These are phyloP conservation scores for Periophthalmus modestus DNA, from an alignment of 2,113 vertebrate species.

Conservation along the genomic window DNA sequence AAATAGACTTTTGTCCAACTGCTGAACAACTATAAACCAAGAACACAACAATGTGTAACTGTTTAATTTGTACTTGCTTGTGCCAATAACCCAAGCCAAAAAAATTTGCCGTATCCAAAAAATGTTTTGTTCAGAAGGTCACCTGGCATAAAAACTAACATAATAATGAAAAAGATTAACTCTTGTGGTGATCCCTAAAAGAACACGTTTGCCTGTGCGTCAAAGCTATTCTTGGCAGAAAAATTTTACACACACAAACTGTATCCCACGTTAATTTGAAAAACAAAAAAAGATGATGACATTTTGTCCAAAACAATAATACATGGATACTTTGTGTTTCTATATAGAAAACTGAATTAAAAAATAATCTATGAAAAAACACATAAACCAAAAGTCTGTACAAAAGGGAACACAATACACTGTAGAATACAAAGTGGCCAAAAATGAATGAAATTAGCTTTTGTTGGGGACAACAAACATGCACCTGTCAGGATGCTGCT, in stretches of 20 bases:
- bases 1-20: background rate
- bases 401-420: background rate
- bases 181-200: background rate
- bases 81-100: background rate
- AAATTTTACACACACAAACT: background rate
- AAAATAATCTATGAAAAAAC: too few species aligned
- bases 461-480: background rate
- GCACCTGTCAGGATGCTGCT: constrained; percentile 48
- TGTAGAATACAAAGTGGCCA: background rate
- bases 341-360: too few species aligned
- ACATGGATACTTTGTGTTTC: background rate
- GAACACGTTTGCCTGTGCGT: background rate
- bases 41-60: background rate
- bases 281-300: too few species aligned
- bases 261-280: background rate
- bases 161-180: background rate
- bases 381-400: background rate
- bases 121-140: background rate
- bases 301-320: background rate
- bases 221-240: constrained; percentile 33
- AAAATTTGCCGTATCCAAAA: background rate
- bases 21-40: background rate
- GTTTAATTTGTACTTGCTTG: background rate
- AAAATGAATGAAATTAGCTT: background rate
- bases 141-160: background rate